These are phyloP conservation scores for Blennius ocellaris DNA, from an alignment of 2,113 vertebrate species.

Conservation along the genomic window DNA sequence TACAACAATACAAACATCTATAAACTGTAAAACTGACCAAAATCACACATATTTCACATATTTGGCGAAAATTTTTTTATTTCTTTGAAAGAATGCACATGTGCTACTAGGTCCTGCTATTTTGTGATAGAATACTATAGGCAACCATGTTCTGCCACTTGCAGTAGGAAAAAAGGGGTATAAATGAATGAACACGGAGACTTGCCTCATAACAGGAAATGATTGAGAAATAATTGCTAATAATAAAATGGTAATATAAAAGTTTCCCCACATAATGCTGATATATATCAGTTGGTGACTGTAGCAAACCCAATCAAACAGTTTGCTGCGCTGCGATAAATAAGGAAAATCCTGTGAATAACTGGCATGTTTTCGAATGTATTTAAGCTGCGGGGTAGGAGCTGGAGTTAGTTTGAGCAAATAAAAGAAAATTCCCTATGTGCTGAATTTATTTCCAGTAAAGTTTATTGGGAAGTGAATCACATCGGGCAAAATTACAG, in stretches of 20 bases:
- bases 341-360: conserved; percentile 6
- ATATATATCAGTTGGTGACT: not conserved
- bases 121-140: too few relatives aligned
- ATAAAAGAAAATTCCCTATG: conserved; percentile 44
- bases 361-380: conserved; percentile 7
- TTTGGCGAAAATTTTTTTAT: too few relatives aligned
- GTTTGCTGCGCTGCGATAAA: not conserved
- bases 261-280: not conserved
- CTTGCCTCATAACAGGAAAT: too few relatives aligned
- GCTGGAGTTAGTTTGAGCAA: conserved; percentile 22
- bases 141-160: too few relatives aligned
- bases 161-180: too few relatives aligned
- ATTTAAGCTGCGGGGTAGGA: conserved; percentile 27
- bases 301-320: not conserved
- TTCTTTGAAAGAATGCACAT: too few relatives aligned
- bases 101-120: too few relatives aligned
- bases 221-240: not conserved
- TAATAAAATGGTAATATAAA: not conserved
- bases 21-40: too few relatives aligned
- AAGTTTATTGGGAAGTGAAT: conserved; percentile 47
- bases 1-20: too few relatives aligned
- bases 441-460: conserved; percentile 35
- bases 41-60: too few relatives aligned
- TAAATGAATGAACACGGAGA: too few relatives aligned
- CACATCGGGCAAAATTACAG: conserved; percentile 39